Percentiles rank a stretch among this genome's conserved stretches.
Conservation (phyloP, 2,888 invertebrate species). For the Dicyrtomina minuta region DNA sequence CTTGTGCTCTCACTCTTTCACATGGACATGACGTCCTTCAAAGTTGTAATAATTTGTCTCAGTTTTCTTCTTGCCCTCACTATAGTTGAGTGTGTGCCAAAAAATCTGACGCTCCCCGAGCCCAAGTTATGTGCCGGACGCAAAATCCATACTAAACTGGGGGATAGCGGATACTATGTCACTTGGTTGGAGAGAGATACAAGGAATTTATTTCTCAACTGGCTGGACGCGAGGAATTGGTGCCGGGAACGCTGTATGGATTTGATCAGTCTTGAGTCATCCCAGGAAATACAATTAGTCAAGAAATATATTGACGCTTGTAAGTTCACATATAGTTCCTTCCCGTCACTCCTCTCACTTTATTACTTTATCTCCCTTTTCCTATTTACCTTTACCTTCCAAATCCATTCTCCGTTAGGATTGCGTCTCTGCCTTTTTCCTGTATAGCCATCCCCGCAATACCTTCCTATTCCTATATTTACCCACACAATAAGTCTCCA, state of each 20-base stretch:
- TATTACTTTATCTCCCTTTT: too few species aligned
- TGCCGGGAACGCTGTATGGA: slow-evolving; percentile 94
- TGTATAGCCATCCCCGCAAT: background rate
- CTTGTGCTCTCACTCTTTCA: too few species aligned
- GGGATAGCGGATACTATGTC: slow-evolving; percentile 39
- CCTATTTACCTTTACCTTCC: background rate
- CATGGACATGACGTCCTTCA: too few species aligned
- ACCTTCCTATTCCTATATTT: slow-evolving; percentile 12
- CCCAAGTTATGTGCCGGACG: slow-evolving; percentile 42
- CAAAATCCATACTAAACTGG: slow-evolving; percentile 38
- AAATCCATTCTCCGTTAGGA: background rate
- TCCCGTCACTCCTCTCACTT: background rate
- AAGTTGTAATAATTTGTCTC: too few species aligned
- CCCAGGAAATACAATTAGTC: slow-evolving; percentile 84
- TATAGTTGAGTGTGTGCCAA: slow-evolving; percentile 16
- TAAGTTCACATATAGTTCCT: slow-evolving; percentile 58
- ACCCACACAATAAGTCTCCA: background rate
- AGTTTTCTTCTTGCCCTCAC: background rate
- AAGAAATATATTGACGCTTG: slow-evolving; percentile 81
- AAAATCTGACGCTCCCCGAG: slow-evolving; percentile 38
- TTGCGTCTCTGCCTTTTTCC: too few species aligned
- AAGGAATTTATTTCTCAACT: slow-evolving; percentile 63
- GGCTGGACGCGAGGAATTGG: slow-evolving; percentile 85
- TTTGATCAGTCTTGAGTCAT: slow-evolving; percentile 81
- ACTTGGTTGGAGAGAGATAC: slow-evolving; percentile 44